Evolutionary conservation across 2,888 invertebrate species (phyloP).

Genomic region (Podotricha telesiphe): DNA sequence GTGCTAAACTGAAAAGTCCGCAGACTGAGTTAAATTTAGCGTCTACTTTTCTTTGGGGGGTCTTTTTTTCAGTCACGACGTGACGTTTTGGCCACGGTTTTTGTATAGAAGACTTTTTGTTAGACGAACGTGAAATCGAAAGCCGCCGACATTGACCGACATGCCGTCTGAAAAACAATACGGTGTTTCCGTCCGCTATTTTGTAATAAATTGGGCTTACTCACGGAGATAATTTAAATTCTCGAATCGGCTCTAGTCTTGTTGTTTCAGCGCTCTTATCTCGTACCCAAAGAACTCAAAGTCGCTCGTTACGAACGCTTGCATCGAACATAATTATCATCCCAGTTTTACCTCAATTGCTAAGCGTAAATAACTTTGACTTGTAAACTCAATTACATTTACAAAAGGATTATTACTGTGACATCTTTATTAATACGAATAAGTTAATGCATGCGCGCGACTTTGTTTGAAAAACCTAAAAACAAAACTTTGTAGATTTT

Average conservation of each 20-base stretch:
- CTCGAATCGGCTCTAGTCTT: slow-evolving; percentile 20
- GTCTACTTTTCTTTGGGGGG: slow-evolving; percentile 12
- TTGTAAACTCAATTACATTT: slow-evolving; percentile 16
- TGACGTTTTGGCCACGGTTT: slow-evolving; percentile 39
- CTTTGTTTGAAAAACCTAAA: neutral
- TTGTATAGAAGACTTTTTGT: slow-evolving; percentile 42
- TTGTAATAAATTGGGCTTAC: slow-evolving; percentile 46
- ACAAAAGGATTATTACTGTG: slow-evolving; percentile 1
- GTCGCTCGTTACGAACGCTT: neutral
- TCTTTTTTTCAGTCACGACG: slow-evolving; percentile 26
- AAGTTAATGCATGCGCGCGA: neutral
- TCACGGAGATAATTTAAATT: slow-evolving; percentile 40
- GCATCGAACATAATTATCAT: slow-evolving; percentile 16
- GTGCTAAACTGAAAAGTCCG: neutral
- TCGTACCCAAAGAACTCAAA: slow-evolving; percentile 17
- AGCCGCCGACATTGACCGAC: slow-evolving; percentile 77
- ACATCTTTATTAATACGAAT: slow-evolving; percentile 16
- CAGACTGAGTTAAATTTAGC: slow-evolving; percentile 14
- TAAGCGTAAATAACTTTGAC: slow-evolving; percentile 29
- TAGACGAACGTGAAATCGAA: slow-evolving; percentile 60
- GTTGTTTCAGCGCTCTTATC: neutral
- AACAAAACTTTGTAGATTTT: too few species aligned
- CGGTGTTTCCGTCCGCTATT: slow-evolving; percentile 51
- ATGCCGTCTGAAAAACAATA: slow-evolving; percentile 71
- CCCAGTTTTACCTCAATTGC: slow-evolving; percentile 35